A percentile compares a stretch with the other conserved stretches of the same genome.
Evolutionary conservation across 2,113 vertebrate genomes (phyloP).

Genomic region (Chloroceryle aenea): DNA sequence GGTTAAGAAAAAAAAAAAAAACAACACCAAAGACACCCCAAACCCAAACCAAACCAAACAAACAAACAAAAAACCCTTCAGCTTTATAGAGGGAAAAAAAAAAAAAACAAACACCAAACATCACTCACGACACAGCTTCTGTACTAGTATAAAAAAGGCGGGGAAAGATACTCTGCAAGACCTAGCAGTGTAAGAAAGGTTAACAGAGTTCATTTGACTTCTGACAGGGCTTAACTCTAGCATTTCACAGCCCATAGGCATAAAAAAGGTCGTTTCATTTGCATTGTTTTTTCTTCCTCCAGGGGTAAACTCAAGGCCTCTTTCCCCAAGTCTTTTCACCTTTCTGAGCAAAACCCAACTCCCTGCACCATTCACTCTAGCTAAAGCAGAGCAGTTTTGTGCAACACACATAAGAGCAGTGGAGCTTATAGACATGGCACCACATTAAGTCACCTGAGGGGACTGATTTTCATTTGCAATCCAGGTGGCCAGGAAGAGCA

Average conservation of each 20-base stretch:
- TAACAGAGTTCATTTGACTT: neutral
- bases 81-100: neutral
- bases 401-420: accelerated
- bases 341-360: neutral
- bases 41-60: too few species aligned
- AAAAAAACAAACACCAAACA: neutral
- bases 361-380: neutral
- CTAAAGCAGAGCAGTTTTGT: neutral
- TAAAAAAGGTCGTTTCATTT: neutral
- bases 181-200: neutral
- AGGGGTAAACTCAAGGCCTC: neutral
- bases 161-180: neutral
- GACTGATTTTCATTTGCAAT: neutral
- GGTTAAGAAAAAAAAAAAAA: neutral
- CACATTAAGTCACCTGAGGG: neutral
- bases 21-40: too few species aligned
- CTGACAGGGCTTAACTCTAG: neutral
- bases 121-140: neutral
- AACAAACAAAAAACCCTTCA: neutral
- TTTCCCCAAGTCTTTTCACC: neutral
- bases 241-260: neutral
- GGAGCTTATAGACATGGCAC: neutral
- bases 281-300: neutral
- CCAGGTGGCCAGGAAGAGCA: accelerated
- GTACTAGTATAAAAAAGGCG: neutral